Evolutionary conservation across 2,888 invertebrate genomes (phyloP).

Genomic region (Punctoribates punctum): DNA sequence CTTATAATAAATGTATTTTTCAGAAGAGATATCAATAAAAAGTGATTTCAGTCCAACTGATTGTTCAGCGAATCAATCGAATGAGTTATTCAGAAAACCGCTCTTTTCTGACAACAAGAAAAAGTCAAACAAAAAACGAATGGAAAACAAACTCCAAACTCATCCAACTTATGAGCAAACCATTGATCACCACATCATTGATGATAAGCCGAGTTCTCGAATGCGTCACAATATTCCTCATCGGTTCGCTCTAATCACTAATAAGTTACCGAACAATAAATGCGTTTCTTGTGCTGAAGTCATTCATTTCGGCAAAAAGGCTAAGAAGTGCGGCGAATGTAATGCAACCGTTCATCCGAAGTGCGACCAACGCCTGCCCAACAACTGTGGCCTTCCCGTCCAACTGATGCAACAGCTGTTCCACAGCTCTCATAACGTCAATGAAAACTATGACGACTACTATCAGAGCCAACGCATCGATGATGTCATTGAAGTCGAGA

Average conservation of each 20-base stretch:
- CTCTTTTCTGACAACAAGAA: not conserved
- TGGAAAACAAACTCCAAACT: not conserved
- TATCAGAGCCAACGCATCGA: not conserved
- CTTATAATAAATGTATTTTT: conserved; percentile 8
- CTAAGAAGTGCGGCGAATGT: conserved; percentile 32
- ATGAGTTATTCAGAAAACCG: not conserved
- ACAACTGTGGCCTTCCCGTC: conserved; percentile 30
- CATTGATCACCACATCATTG: not conserved
- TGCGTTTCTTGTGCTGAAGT: conserved; percentile 31
- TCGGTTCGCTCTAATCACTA: not conserved
- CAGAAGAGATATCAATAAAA: conserved; percentile 22
- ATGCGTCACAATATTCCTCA: conserved; percentile 31
- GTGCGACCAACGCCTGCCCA: not conserved
- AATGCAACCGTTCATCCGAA: not conserved
- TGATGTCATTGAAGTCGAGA: not conserved
- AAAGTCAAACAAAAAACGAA: not conserved
- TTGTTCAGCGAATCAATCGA: not conserved
- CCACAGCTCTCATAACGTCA: conserved; percentile 18
- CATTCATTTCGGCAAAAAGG: conserved; percentile 23
- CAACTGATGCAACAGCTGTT: not conserved
- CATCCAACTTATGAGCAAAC: no score
- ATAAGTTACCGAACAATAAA: not conserved
- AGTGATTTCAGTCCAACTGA: not conserved
- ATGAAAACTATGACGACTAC: not conserved
- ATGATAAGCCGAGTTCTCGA: not conserved